Percentiles rank a stretch among this genome's conserved stretches.
Evolutionary conservation across 1,140 invertebrate genomes (phyloP).

Genomic region (Antheraea mylitta): DNA sequence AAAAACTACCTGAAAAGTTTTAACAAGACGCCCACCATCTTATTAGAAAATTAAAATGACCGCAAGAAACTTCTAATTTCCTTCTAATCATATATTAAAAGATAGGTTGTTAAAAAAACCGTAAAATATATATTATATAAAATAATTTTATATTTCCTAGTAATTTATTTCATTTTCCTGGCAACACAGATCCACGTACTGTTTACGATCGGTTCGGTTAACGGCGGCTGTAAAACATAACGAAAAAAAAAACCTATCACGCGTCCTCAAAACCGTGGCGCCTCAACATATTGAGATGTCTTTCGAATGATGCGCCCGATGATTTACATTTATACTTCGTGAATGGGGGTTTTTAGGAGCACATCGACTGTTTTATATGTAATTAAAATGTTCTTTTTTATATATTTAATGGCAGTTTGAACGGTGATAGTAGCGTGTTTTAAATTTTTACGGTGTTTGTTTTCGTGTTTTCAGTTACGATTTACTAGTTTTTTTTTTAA

Average conservation of each 20-base stretch:
- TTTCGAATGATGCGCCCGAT: neutral
- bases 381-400: neutral
- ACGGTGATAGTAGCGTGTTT: neutral
- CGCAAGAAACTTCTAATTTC: too few relatives aligned
- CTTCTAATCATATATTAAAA: too few relatives aligned
- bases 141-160: neutral
- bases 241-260: neutral
- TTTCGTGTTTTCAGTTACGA: neutral
- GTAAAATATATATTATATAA: too few relatives aligned
- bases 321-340: neutral
- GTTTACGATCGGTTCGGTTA: constrained; percentile 2
- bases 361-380: neutral
- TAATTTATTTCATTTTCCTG: neutral
- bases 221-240: constrained; percentile 1
- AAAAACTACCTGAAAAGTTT: too few relatives aligned
- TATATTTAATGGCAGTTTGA: neutral
- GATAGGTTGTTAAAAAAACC: too few relatives aligned
- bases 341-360: neutral
- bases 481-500: too few relatives aligned
- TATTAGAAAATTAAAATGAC: too few relatives aligned
- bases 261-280: neutral
- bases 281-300: constrained; percentile 2
- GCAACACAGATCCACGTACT: neutral
- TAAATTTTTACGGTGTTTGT: neutral
- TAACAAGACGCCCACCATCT: too few relatives aligned